Evolutionary conservation across 1,140 invertebrate species (phyloP).

Genomic region (Geopemphigus sp.): DNA sequence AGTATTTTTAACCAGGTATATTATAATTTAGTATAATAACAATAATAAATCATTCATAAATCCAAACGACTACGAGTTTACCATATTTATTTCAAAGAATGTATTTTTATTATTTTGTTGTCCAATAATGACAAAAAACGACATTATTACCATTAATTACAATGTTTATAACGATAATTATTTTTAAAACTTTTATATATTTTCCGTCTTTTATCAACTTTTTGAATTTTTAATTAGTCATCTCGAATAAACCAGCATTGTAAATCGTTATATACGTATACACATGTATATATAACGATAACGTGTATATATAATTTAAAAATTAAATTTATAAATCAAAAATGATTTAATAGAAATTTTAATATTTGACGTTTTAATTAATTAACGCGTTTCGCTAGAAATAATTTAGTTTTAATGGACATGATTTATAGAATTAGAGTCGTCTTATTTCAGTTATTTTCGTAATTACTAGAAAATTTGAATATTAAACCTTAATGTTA

Average conservation of each 20-base stretch:
- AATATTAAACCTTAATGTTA: too few species aligned
- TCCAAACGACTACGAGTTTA: not conserved
- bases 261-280: not conserved
- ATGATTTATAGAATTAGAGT: not conserved
- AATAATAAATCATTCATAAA: not conserved
- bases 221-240: not conserved
- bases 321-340: not conserved
- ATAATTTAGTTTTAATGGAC: not conserved
- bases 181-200: not conserved
- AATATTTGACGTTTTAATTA: not conserved
- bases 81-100: not conserved
- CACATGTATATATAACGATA: too few species aligned
- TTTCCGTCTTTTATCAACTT: not conserved
- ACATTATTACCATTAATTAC: not conserved
- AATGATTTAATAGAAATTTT: not conserved
- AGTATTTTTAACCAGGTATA: too few species aligned
- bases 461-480: not conserved
- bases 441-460: not conserved
- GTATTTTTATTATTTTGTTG: too few species aligned
- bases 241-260: not conserved
- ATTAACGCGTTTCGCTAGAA: not conserved
- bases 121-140: not conserved
- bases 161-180: not conserved
- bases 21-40: too few species aligned
- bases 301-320: not conserved